Evolutionary conservation across 2,888 invertebrate species (phyloP).

Genomic region (Carabus problematicus): DNA sequence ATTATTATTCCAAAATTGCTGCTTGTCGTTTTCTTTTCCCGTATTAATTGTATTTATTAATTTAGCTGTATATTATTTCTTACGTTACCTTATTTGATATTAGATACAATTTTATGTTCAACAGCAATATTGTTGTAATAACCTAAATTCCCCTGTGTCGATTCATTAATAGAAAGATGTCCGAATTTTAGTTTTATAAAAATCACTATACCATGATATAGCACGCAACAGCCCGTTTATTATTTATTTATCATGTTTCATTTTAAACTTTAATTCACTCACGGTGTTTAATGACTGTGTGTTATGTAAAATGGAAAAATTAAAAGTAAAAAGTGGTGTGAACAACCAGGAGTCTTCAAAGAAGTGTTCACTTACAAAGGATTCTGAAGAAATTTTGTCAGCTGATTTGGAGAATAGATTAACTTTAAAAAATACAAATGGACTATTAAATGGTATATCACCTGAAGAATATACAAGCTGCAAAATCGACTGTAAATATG

Average conservation of each 20-base stretch:
- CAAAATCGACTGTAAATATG: conserved; percentile 23
- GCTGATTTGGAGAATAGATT: conserved; percentile 30
- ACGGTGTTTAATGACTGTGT: conserved; percentile 31
- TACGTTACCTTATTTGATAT: no score
- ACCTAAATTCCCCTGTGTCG: conserved; percentile 29
- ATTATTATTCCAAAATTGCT: no score
- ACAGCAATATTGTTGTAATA: conserved; percentile 1
- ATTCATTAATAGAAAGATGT: conserved; percentile 35
- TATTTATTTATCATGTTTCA: conserved; percentile 38
- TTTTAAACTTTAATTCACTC: conserved; percentile 25
- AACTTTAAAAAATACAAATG: conserved; percentile 36
- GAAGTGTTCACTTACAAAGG: conserved; percentile 30
- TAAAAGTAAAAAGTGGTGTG: conserved; percentile 36
- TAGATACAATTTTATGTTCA: no score
- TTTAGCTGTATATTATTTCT: no score
- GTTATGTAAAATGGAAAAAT: conserved; percentile 37
- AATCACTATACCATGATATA: conserved; percentile 29
- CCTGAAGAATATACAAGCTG: conserved; percentile 24
- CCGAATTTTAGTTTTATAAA: conserved; percentile 35
- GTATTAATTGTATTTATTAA: no score
- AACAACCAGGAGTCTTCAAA: conserved; percentile 27
- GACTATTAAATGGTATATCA: conserved; percentile 34
- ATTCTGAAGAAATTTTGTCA: conserved; percentile 33
- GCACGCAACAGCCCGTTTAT: conserved; percentile 22
- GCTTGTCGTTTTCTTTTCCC: no score